Conservation (phyloP, 2,797 vertebrate species). For the Malacoraja senta region DNA sequence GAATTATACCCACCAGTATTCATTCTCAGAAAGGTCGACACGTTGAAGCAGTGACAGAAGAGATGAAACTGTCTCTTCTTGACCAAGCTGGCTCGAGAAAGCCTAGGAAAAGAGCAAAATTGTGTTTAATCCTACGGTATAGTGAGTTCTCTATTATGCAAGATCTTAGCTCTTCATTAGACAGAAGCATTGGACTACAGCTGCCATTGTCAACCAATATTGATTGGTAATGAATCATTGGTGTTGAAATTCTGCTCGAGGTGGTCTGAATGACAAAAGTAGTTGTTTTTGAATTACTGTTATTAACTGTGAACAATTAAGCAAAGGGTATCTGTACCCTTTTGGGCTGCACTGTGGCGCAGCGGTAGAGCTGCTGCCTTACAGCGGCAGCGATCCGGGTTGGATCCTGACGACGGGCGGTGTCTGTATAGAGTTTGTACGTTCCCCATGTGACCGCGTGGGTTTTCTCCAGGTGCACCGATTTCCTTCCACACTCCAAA, state of each 20-base stretch:
- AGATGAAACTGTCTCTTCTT: conserved; percentile 59
- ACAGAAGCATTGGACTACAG: not conserved
- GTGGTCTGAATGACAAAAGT: not conserved
- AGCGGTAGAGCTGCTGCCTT: no score
- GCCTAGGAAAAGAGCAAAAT: conserved; percentile 52
- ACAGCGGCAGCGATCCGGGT: no score
- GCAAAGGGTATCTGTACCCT: not conserved
- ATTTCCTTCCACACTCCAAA: no score
- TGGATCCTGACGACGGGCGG: no score
- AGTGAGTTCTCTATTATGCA: not conserved
- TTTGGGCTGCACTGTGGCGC: no score
- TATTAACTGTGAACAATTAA: not conserved
- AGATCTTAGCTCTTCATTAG: not conserved
- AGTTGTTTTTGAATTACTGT: not conserved
- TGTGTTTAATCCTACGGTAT: not conserved
- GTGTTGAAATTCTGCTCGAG: not conserved
- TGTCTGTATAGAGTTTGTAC: no score
- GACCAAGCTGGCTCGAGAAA: conserved; percentile 55
- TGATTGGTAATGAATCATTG: not conserved
- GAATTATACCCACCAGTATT: conserved; percentile 63
- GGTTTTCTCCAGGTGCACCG: no score
- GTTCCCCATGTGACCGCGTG: no score
- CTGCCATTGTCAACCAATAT: not conserved
- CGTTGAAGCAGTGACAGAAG: conserved; percentile 70
- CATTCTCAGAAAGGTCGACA: conserved; percentile 55